phyloP scores from a whole-genome alignment of 2,888 invertebrate genomes.

The Sminthurides aquaticus region DNA sequence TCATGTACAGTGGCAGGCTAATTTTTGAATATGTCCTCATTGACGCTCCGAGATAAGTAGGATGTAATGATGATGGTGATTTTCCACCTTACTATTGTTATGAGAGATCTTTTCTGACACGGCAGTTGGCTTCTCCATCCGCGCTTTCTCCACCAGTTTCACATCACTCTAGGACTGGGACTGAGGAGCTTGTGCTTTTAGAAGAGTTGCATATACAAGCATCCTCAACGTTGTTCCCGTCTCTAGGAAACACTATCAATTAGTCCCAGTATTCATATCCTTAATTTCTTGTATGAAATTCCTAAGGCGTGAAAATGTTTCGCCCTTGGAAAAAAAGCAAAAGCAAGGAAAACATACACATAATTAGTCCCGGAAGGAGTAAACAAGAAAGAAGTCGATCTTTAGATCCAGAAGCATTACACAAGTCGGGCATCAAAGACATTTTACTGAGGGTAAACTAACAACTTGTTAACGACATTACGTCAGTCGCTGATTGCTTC shows the following conservation, averaged over 20 bases:
- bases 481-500: no score
- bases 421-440: conserved; percentile 59
- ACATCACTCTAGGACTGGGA: background rate
- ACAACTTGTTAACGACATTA: background rate
- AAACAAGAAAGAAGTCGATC: conserved; percentile 64
- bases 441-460: conserved; percentile 51
- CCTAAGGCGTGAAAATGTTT: background rate
- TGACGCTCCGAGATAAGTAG: conserved; percentile 2
- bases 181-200: background rate
- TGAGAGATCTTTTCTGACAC: background rate
- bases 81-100: conserved; percentile 4
- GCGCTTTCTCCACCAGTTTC: background rate
- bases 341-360: conserved; percentile 39
- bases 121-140: background rate
- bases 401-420: conserved; percentile 63
- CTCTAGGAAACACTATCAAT: background rate
- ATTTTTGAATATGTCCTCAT: background rate
- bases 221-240: no score
- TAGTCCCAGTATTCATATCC: background rate
- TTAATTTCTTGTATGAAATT: background rate
- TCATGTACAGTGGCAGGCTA: no score
- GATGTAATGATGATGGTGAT: conserved; percentile 5
- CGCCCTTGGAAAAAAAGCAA: conserved; percentile 56
- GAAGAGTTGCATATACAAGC: no score
- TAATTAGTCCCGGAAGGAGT: conserved; percentile 16